Evolutionary conservation across 2,113 vertebrate genomes (phyloP), one percentile per base, ranked within the genome.

Genomic region (Chaenocephalus aceratus): DNA sequence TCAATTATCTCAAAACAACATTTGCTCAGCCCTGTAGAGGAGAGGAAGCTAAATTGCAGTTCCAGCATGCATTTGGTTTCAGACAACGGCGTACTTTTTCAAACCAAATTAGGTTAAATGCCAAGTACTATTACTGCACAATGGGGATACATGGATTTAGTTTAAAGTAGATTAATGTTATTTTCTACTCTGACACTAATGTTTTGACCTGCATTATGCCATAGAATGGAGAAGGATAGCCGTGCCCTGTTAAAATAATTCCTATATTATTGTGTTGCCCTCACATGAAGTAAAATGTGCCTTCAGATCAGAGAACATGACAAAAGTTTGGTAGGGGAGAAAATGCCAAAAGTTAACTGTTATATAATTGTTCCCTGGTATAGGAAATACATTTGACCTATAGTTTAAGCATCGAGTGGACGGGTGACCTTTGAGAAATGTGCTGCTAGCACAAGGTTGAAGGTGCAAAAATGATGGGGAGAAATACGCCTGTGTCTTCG

Each of bases 81-180:
- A 44, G 77, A 72, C 66, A 84, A 64, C 12, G 7, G 48, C 58
- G 21, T 59, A 63, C 34, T 90, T 84, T 69, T 82, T 79, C 72
- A 79, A 78, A 59, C 48, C 46, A 84, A 88, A 93, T 93, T 70
- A 71, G 73, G 72, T 90, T 90, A 90, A 72, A 91, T 90, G 87
- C 88, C 87, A 91, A 81, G 85, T 73, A 46, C 75, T 76, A 87
- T 92, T 73, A 68, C 67, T 84, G 67, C 44, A 72, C 59, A 26
- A 82, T 56, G 70, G 65, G 64, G 64, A 84, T 76, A 49, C 61
- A 76, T 30, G 60, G 61, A 76, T 83, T 86, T 67, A 23, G 61
- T 64, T 84, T 54, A 72, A 66, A 84, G 30, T 58, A 57, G 72
- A 92, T 78, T 34, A 83, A 78, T 88, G 75, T 62, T 80, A 88